Conservation (phyloP, 2,888 invertebrate genomes). For the Lepidocyrtoides sp. region DNA sequence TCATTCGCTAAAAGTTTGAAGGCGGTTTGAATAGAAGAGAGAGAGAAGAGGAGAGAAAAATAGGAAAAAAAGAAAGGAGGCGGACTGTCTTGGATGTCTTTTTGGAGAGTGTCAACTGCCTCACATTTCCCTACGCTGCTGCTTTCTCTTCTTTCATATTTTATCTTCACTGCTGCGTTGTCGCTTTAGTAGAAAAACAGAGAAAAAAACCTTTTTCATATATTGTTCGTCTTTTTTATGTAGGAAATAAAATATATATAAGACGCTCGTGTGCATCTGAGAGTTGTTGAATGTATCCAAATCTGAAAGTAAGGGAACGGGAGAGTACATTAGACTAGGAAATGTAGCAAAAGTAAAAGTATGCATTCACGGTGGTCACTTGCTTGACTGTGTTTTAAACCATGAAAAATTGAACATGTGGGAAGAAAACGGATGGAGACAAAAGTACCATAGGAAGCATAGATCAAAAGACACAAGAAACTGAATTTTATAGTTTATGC, state of each 20-base stretch:
- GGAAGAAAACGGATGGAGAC: conserved; percentile 16
- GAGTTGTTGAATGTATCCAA: background rate
- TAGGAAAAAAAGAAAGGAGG: conserved; percentile 61
- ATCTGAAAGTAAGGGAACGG: background rate
- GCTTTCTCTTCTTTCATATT: conserved; percentile 69
- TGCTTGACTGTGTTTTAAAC: conserved; percentile 18
- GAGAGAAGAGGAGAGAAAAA: conserved; percentile 46
- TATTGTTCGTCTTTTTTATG: conserved; percentile 7
- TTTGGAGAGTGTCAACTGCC: conserved; percentile 76
- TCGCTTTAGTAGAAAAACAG: background rate
- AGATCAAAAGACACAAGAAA: conserved; percentile 46
- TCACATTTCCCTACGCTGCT: conserved; percentile 61
- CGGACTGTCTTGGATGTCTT: conserved; percentile 71
- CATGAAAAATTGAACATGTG: conserved; percentile 31
- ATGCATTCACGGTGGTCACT: conserved; percentile 36
- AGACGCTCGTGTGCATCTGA: background rate
- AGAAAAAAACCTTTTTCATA: conserved; percentile 20
- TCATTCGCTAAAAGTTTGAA: conserved; percentile 78
- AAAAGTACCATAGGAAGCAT: conserved; percentile 65
- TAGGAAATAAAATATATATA: background rate
- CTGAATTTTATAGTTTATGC: conserved; percentile 46
- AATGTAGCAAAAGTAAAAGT: conserved; percentile 60
- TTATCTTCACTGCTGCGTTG: conserved; percentile 50
- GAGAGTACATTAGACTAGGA: conserved; percentile 62
- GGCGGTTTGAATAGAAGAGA: conserved; percentile 68